A percentile compares a stretch with the other conserved stretches of the same genome.
Evolutionary conservation across 2,113 vertebrate species (phyloP).

Genomic region (Aix galericulata): DNA sequence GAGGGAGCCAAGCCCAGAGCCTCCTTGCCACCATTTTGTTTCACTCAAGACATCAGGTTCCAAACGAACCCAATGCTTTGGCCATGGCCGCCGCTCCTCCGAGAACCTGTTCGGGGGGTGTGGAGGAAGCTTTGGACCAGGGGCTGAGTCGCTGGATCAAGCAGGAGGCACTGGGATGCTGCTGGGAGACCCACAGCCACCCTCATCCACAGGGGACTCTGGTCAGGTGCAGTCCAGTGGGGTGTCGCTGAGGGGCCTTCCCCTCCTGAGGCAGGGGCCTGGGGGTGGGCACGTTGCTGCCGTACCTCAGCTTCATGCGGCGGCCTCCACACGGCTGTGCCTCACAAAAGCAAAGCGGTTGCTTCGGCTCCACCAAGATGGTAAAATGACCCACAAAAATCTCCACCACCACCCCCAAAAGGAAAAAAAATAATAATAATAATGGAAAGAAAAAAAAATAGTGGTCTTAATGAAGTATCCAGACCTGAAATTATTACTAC

Average conservation of each 20-base stretch:
- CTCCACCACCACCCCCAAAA: too few relatives aligned
- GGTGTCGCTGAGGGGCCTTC: neutral
- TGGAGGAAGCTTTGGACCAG: fast-evolving
- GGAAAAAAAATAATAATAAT: neutral
- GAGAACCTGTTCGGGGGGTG: neutral
- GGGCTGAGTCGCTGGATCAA: neutral
- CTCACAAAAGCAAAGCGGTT: neutral
- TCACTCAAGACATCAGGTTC: neutral
- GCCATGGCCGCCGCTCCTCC: neutral
- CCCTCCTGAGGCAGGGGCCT: neutral
- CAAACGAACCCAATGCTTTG: neutral
- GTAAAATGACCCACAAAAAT: neutral
- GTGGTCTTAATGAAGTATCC: neutral
- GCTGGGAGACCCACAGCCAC: neutral
- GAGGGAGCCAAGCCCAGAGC: neutral
- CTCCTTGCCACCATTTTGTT: neutral
- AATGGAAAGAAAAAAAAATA: neutral
- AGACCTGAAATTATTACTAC: neutral
- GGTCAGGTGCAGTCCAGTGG: neutral
- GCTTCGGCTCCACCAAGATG: neutral
- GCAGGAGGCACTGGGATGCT: neutral
- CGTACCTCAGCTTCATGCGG: fast-evolving
- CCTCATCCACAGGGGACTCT: neutral
- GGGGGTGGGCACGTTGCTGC: neutral
- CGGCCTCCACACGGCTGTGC: neutral